Evolutionary conservation across 2,113 vertebrate species (phyloP).

Genomic region (Microtus richardsoni): DNA sequence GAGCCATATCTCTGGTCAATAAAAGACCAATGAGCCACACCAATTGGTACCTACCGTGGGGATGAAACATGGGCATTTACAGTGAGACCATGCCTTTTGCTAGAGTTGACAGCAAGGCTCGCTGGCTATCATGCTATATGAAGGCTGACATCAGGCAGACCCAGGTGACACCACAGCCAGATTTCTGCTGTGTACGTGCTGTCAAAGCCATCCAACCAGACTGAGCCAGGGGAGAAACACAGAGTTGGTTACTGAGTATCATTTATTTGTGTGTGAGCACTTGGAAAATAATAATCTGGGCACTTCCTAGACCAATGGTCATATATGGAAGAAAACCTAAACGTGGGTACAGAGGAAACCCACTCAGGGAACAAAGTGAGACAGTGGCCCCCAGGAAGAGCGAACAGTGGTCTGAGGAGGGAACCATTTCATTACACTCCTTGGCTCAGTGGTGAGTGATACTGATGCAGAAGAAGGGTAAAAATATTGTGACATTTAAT

Average conservation of each 20-base stretch:
- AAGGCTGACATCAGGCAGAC: background rate
- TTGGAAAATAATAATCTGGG: background rate
- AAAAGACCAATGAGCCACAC: background rate
- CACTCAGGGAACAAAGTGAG: background rate
- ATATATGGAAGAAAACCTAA: background rate
- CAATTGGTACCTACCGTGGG: background rate
- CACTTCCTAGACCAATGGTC: background rate
- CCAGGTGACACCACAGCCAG: accelerated
- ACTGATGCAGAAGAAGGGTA: background rate
- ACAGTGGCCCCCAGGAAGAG: background rate
- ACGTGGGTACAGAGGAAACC: background rate
- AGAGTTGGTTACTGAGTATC: background rate
- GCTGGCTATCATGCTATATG: too few species aligned
- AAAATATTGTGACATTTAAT: background rate
- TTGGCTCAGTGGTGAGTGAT: background rate
- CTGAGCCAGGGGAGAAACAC: background rate
- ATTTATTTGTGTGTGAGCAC: background rate
- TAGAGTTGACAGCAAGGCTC: background rate
- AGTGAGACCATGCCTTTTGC: background rate
- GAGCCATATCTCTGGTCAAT: background rate
- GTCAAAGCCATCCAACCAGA: background rate
- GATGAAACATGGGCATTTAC: background rate
- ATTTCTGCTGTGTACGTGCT: background rate
- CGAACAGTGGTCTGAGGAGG: background rate
- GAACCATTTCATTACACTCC: background rate